Percentiles rank a stretch among this genome's conserved stretches.
phyloP scores from a whole-genome alignment of 2,113 vertebrate genomes.

The Synchiropus splendidus region DNA sequence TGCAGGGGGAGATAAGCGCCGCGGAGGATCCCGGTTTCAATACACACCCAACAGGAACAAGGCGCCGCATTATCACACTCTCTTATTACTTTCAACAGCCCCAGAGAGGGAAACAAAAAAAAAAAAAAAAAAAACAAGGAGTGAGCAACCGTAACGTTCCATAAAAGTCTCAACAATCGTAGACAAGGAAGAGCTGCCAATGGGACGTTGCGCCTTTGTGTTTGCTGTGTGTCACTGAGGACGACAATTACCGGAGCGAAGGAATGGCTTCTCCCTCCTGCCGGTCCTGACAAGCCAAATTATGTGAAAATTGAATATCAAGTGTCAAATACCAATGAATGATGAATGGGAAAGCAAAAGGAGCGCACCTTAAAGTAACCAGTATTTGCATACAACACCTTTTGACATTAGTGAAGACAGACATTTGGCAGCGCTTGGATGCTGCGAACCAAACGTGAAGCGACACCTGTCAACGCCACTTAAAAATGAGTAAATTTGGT shows the following conservation, averaged over 20 bases:
- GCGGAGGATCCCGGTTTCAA: slow-evolving; percentile 47
- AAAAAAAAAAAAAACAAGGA: slow-evolving; percentile 33
- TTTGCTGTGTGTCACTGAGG: slow-evolving; percentile 42
- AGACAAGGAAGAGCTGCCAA: slow-evolving; percentile 24
- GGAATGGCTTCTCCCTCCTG: slow-evolving; percentile 34
- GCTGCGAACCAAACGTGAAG: slow-evolving; percentile 27
- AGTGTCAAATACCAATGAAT: too few species aligned
- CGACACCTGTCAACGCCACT: slow-evolving; percentile 52
- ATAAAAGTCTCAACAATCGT: slow-evolving; percentile 43
- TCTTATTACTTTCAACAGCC: slow-evolving; percentile 48
- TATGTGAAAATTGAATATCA: too few species aligned
- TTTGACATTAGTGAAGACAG: too few species aligned
- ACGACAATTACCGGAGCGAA: slow-evolving; percentile 44
- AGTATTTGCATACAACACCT: too few species aligned
- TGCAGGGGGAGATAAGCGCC: slow-evolving; percentile 36
- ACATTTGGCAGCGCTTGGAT: slow-evolving; percentile 26
- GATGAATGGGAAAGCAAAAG: too few species aligned
- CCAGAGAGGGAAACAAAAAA: slow-evolving; percentile 29
- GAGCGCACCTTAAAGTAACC: slow-evolving; percentile 12
- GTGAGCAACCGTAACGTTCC: slow-evolving; percentile 19
- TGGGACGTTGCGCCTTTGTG: slow-evolving; percentile 50
- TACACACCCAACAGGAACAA: slow-evolving; percentile 34
- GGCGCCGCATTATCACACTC: slow-evolving; percentile 35
- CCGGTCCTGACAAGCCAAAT: slow-evolving; percentile 45
- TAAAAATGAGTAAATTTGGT: slow-evolving; percentile 34